Percentiles rank a stretch among this genome's conserved stretches.
Conservation (phyloP, 2,113 vertebrate species). For the Indri indri region DNA sequence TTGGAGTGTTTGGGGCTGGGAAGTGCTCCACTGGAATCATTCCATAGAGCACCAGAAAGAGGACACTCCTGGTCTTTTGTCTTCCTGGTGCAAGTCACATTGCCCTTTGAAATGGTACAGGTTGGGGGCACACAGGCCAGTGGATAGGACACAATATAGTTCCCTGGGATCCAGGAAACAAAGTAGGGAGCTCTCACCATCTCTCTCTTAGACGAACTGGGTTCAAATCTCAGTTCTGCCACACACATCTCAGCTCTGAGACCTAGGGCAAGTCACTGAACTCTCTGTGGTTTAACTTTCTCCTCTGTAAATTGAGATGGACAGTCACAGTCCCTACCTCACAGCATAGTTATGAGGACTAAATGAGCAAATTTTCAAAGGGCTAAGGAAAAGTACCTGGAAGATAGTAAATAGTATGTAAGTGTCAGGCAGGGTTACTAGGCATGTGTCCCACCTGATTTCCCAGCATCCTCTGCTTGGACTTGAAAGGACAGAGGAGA, state of each 20-base stretch:
- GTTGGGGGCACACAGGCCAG: not conserved
- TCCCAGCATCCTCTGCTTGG: not conserved
- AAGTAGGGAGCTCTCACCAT: not conserved
- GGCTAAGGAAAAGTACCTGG: not conserved
- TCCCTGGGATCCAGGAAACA: not conserved
- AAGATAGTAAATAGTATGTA: not conserved
- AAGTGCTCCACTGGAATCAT: not conserved
- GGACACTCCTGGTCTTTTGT: not conserved
- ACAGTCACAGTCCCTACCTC: not conserved
- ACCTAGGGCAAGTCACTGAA: not conserved
- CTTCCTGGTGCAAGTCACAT: not conserved
- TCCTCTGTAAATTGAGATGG: not conserved
- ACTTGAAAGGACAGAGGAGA: not conserved
- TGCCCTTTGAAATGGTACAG: not conserved
- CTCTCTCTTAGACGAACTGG: not conserved
- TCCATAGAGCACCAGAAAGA: not conserved
- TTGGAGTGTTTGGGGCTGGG: not conserved
- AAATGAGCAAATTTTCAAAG: not conserved
- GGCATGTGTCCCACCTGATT: not conserved
- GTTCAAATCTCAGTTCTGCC: not conserved
- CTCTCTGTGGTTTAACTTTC: not conserved
- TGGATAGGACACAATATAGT: no score
- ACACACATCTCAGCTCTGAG: not conserved
- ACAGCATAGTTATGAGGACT: not conserved
- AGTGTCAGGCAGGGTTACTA: not conserved